A percentile compares a stretch with the other conserved stretches of the same genome.
phyloP scores from a whole-genome alignment of 1,140 invertebrate genomes.

The Scaptomyza hsui region DNA sequence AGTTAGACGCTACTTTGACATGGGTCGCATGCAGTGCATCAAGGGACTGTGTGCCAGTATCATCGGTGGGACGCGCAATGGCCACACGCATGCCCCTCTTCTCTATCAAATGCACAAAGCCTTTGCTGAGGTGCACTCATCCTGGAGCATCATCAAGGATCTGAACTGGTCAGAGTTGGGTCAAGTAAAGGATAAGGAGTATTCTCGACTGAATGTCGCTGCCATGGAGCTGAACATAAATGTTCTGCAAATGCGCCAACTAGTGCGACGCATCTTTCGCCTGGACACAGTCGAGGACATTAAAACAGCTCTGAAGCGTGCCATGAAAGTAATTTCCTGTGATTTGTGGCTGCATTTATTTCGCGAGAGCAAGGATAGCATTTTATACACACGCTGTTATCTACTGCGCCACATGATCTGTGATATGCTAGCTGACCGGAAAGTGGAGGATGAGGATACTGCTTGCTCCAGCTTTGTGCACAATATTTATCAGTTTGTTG shows the following conservation, averaged over 20 bases:
- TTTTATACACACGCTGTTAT: conserved; percentile 45
- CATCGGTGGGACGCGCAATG: conserved; percentile 37
- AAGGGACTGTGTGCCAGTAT: conserved; percentile 45
- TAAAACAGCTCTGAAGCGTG: conserved; percentile 37
- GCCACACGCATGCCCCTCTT: conserved; percentile 45
- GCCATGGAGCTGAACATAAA: conserved; percentile 23
- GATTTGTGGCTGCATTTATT: conserved; percentile 56
- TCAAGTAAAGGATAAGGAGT: conserved; percentile 3
- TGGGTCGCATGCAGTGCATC: conserved; percentile 19
- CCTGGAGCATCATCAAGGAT: conserved; percentile 50
- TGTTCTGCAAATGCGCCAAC: conserved; percentile 50
- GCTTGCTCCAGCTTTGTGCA: conserved; percentile 46
- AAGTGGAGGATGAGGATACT: not conserved
- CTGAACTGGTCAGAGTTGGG: conserved; percentile 51
- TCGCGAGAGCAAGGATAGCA: conserved; percentile 46
- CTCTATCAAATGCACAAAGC: conserved; percentile 47
- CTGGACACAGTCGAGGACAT: conserved; percentile 40
- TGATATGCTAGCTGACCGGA: conserved; percentile 35
- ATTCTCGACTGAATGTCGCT: conserved; percentile 6
- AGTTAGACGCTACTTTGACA: conserved; percentile 20
- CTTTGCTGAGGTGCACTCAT: conserved; percentile 43
- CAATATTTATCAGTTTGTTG: conserved; percentile 44
- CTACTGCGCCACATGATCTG: conserved; percentile 64
- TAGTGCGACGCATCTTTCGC: conserved; percentile 56
- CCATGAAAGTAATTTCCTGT: conserved; percentile 32